Conservation (phyloP, 2,888 invertebrate species). For the Cosmia trapezina region DNA sequence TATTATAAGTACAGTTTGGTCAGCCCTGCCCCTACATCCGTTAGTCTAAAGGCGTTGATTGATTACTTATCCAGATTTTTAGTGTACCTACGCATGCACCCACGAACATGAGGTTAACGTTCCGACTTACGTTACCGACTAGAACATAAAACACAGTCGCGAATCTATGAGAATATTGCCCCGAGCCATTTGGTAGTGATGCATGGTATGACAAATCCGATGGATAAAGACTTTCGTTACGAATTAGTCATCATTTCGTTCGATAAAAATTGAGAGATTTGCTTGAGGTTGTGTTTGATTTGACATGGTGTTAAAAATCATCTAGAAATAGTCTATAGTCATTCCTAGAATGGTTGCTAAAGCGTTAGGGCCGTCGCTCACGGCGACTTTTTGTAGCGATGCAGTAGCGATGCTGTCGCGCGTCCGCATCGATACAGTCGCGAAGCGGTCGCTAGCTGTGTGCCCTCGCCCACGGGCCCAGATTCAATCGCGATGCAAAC, state of each 20-base stretch:
- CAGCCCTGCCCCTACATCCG: slow-evolving; percentile 61
- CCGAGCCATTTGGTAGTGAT: slow-evolving; percentile 39
- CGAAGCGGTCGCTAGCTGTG: no score
- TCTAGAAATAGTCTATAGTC: slow-evolving; percentile 18
- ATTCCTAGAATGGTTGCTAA: slow-evolving; percentile 22
- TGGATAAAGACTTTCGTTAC: slow-evolving; percentile 23
- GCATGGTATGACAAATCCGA: slow-evolving; percentile 50
- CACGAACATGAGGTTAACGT: slow-evolving; percentile 74
- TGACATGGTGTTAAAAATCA: slow-evolving; percentile 13
- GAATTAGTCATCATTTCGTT: slow-evolving; percentile 34
- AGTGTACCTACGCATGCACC: slow-evolving; percentile 78
- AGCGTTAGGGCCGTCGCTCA: no score
- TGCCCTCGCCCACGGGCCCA: no score
- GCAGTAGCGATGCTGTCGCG: no score
- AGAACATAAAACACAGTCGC: slow-evolving; percentile 37
- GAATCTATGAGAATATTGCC: slow-evolving; percentile 68
- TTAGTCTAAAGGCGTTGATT: slow-evolving; percentile 66
- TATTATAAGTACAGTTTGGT: slow-evolving; percentile 3
- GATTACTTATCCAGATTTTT: slow-evolving; percentile 74
- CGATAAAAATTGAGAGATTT: slow-evolving; percentile 14
- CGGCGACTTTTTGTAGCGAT: no score
- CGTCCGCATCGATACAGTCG: no score
- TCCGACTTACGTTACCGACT: slow-evolving; percentile 45
- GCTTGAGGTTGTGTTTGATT: slow-evolving; percentile 13
- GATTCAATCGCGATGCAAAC: no score